Evolutionary conservation across 1,140 invertebrate species (phyloP).

Genomic region (Eciton burchellii): DNA sequence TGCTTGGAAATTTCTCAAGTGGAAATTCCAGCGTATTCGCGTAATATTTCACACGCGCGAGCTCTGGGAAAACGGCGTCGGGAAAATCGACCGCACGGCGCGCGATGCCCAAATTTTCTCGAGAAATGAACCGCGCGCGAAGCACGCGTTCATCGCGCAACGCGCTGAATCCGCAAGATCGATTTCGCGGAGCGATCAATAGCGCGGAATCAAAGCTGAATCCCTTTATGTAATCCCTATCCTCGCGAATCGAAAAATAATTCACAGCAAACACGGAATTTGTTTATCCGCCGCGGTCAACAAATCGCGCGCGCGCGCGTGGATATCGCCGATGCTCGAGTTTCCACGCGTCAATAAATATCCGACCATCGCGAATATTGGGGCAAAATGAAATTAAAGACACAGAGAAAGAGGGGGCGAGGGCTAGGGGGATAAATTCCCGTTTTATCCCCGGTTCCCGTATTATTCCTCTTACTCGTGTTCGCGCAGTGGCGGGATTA

Average conservation of each 20-base stretch:
- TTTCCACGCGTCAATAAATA: slow-evolving; percentile 23
- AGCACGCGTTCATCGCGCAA: too few species aligned
- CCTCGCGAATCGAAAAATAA: not conserved
- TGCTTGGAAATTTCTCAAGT: slow-evolving; percentile 46
- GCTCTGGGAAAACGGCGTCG: not conserved
- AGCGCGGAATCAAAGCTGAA: too few species aligned
- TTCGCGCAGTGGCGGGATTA: slow-evolving; percentile 25
- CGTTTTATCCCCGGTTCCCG: slow-evolving; percentile 12
- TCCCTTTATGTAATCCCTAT: too few species aligned
- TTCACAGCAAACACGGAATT: not conserved
- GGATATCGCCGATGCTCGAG: not conserved
- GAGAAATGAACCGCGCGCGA: not conserved
- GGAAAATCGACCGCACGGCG: not conserved
- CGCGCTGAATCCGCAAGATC: too few species aligned
- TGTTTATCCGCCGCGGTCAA: not conserved
- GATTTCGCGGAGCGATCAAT: too few species aligned
- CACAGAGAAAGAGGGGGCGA: too few species aligned
- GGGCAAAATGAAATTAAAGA: slow-evolving; percentile 14
- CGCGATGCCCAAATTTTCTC: not conserved
- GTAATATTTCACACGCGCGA: slow-evolving; percentile 7
- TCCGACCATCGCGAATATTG: not conserved
- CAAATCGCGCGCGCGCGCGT: not conserved
- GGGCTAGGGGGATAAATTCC: not conserved
- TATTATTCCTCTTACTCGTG: slow-evolving; percentile 27
- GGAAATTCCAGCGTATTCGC: slow-evolving; percentile 43